Conservation (phyloP, 1,140 invertebrate genomes). For the Bicyclus anynana region DNA sequence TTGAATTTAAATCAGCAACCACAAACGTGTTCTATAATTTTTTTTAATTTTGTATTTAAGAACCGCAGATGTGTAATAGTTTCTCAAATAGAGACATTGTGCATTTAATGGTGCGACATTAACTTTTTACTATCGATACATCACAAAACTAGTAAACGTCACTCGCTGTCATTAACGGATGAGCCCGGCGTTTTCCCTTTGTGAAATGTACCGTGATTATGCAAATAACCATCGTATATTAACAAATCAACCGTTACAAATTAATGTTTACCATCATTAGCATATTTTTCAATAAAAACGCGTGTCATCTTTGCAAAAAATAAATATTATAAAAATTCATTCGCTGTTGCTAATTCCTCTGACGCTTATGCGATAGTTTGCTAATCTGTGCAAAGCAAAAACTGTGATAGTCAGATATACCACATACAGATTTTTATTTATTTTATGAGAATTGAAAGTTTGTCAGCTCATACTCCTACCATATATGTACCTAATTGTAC, state of each 20-base stretch:
- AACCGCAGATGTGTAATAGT: conserved; percentile 47
- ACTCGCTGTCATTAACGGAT: conserved; percentile 43
- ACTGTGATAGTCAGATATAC: no score
- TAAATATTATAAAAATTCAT: conserved; percentile 17
- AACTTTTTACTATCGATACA: conserved; percentile 57
- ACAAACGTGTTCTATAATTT: conserved; percentile 59
- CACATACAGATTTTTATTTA: no score
- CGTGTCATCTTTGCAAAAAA: conserved; percentile 52
- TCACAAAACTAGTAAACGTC: conserved; percentile 63
- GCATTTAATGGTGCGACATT: conserved; percentile 42
- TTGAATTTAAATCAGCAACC: conserved; percentile 35
- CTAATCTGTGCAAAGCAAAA: no score
- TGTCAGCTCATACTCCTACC: no score
- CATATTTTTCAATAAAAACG: conserved; percentile 65
- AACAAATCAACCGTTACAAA: conserved; percentile 75
- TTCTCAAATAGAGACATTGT: conserved; percentile 42
- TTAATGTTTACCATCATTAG: conserved; percentile 70
- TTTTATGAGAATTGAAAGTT: no score
- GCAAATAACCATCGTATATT: conserved; percentile 60
- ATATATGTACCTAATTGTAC: no score
- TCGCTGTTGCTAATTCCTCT: conserved; percentile 43
- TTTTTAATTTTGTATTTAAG: no score
- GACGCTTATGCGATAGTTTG: conserved; percentile 12
- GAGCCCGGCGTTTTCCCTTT: conserved; percentile 33
- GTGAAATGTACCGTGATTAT: conserved; percentile 52